These are phyloP conservation scores for Bubo bubo DNA, from an alignment of 2,113 vertebrate genomes.

Conservation along the genomic window DNA sequence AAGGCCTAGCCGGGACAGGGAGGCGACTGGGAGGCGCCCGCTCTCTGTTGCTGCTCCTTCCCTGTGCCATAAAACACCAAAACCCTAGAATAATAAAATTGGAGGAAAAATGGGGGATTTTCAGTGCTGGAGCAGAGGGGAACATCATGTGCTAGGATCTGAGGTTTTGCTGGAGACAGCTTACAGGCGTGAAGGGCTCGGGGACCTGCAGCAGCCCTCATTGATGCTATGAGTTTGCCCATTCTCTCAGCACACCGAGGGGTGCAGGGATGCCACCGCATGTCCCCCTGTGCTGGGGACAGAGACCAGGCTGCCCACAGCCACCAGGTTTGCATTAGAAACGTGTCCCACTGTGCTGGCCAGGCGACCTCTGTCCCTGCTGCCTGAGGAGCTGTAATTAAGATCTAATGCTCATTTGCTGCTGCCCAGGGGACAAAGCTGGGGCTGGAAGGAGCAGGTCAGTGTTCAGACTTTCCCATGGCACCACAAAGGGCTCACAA, in stretches of 20 bases:
- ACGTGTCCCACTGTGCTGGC: accelerated
- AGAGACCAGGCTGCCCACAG: accelerated
- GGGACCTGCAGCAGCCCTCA: not conserved
- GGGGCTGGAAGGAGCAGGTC: not conserved
- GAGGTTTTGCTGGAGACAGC: too few relatives aligned
- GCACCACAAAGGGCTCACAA: not conserved
- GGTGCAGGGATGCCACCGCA: too few relatives aligned
- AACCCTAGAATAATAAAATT: constrained; percentile 42
- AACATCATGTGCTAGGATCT: not conserved
- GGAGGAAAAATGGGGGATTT: not conserved
- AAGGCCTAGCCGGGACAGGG: not conserved
- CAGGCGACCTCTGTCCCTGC: not conserved
- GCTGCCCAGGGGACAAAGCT: not conserved
- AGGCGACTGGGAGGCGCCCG: accelerated
- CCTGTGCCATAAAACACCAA: accelerated
- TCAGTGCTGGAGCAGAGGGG: not conserved
- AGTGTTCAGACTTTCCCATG: not conserved
- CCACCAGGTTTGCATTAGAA: not conserved
- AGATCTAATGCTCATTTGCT: not conserved
- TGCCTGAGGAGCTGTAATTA: not conserved
- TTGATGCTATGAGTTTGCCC: not conserved
- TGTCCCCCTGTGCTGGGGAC: not conserved
- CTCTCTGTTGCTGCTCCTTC: not conserved
- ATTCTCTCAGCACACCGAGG: not conserved
- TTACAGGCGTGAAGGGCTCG: not conserved